Base-by-base conservation (phyloP, 2,888 invertebrate species). In the Blastobasis adustella region DNA sequence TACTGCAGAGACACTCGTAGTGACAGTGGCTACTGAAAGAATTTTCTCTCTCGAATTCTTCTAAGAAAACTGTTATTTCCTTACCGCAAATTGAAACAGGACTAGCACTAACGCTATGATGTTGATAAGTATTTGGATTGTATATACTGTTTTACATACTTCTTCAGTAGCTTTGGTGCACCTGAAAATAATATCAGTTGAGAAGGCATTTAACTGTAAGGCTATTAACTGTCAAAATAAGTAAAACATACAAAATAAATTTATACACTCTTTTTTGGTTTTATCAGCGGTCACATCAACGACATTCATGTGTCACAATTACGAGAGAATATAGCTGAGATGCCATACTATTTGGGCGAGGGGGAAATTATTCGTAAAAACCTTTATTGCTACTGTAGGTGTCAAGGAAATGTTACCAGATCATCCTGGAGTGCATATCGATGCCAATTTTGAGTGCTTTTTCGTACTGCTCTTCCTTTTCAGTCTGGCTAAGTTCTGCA, bases 361-460 rank as follows among this genome's bases (percentile, higher is more conserved):
- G 23, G 23, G 23, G 23, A 23, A 23, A 23, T 3, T 23, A 23
- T 23, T 23, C 23, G 23, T 2, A 23, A n/a, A n/a, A 23, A 23
- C 1, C 23, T 23, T 23, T 2, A 23, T 23, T 23, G 23, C 23
- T 3, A 23, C 1, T 23, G 3, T 23, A 23, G 23, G 23, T 23
- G 23, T 23, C 23, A 23, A 23, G 23, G 3, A 23, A 23, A 23
- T 23, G 23, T 23, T 23, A 23, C 23, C 23, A 23, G 23, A 23
- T 23, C 23, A 23, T 23, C 23, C 23, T 23, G 23, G 23, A 23
- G 57, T 81, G 82, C n/a, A 77, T 46, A 50, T 69, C 61, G 10
- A 82, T 71, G 5, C 82, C 82, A 52, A 67, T 49, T 63, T 67
- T 76, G 6, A 81, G 55, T 0, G 62, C 62, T 0, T 65, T 46